Conservation (phyloP, 2,113 vertebrate genomes). For the Micromys minutus region DNA sequence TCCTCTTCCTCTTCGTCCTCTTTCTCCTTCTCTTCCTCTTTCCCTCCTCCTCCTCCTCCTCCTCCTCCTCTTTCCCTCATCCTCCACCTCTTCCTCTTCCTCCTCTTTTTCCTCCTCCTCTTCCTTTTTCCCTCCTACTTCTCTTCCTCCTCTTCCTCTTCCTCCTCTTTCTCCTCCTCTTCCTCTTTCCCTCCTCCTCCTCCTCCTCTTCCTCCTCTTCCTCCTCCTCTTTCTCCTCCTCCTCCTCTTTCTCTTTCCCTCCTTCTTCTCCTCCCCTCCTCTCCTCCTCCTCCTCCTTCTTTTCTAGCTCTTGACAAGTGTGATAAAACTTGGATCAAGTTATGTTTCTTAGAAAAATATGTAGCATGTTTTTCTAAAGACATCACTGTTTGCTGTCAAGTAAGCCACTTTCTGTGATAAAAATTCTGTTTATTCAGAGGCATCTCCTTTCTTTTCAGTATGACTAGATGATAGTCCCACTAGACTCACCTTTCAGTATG, state of each 20-base stretch:
- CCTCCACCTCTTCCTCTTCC: no score
- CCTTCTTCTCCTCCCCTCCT: background rate
- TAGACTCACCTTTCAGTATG: constrained; percentile 62
- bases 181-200: background rate
- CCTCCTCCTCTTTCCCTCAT: no score
- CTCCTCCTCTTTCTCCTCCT: background rate
- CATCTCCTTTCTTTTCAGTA: constrained; percentile 68
- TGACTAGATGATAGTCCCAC: constrained; percentile 50
- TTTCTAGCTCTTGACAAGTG: constrained; percentile 42
- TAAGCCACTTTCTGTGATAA: constrained; percentile 69
- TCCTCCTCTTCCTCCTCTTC: constrained; percentile 45
- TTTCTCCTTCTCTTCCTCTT: constrained; percentile 38
- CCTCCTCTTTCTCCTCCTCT: background rate
- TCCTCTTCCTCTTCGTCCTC: background rate
- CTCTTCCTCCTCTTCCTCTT: background rate
- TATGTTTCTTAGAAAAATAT: constrained; percentile 55
- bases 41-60: background rate
- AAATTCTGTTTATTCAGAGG: constrained; percentile 54
- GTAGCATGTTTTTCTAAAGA: constrained; percentile 43
- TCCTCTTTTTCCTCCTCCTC: background rate
- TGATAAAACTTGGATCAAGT: constrained; percentile 45
- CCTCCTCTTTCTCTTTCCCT: constrained; percentile 26
- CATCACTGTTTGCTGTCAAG: constrained; percentile 59
- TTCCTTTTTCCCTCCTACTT: constrained; percentile 35
- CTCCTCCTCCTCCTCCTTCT: background rate